phyloP scores from a whole-genome alignment of 2,888 invertebrate species.

The Liopterus haemorrhoidalis region DNA sequence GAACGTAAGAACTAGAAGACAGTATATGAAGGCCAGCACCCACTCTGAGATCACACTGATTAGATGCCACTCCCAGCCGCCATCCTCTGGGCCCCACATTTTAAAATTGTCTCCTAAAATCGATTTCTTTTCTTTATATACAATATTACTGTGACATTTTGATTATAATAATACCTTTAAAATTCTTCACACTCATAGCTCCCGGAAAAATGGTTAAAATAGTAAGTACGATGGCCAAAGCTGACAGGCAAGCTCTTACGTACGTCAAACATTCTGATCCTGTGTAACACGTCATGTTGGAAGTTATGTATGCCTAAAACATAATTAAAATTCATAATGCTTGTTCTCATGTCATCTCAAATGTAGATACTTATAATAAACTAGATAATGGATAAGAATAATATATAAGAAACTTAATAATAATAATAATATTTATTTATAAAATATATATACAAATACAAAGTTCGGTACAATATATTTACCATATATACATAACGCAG shows the following conservation, averaged over 20 bases:
- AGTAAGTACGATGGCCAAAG: constrained; percentile 14
- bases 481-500: too few species aligned
- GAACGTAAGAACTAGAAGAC: constrained; percentile 51
- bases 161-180: constrained; percentile 1
- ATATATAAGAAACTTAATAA: too few species aligned
- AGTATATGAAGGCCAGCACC: constrained; percentile 50
- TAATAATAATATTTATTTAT: too few species aligned
- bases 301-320: constrained; percentile 16
- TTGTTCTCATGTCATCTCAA: neutral
- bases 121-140: neutral
- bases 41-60: constrained; percentile 54
- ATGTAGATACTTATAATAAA: too few species aligned
- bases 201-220: constrained; percentile 18
- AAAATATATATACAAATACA: too few species aligned
- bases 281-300: constrained; percentile 10
- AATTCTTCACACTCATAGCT: constrained; percentile 15
- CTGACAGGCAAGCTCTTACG: constrained; percentile 11
- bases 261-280: constrained; percentile 17
- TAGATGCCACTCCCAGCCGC: constrained; percentile 52
- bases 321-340: neutral
- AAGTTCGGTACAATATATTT: too few species aligned
- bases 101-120: too few species aligned
- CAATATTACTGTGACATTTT: neutral
- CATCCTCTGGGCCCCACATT: constrained; percentile 50
- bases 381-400: too few species aligned